Conservation (phyloP, 2,113 vertebrate genomes). For the Drymodes brunneopygia region DNA sequence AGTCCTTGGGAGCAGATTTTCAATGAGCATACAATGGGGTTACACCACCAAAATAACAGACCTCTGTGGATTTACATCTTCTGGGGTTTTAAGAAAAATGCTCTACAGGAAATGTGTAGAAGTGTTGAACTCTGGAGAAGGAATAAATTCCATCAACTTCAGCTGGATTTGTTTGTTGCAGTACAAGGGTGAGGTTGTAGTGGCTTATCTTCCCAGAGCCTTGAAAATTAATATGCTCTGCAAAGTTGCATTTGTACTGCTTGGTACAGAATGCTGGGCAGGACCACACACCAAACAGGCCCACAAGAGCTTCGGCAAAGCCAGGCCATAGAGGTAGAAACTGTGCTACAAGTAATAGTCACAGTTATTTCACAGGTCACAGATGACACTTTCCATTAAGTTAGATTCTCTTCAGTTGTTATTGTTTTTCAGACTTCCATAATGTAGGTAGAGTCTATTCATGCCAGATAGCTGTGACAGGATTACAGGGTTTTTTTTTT, state of each 20-base stretch:
- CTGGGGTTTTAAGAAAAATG: not conserved
- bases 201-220: not conserved
- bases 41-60: not conserved
- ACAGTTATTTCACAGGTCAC: not conserved
- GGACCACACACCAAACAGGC: rapidly evolving
- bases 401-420: not conserved
- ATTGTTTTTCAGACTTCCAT: not conserved
- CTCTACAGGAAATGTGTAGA: not conserved
- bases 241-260: not conserved
- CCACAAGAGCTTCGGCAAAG: not conserved
- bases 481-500: not conserved
- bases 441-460: not conserved
- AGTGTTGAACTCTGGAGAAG: not conserved
- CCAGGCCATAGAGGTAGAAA: not conserved
- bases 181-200: not conserved
- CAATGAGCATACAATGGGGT: not conserved
- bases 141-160: not conserved
- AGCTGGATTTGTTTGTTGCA: rapidly evolving
- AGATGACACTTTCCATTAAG: not conserved
- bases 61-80: not conserved
- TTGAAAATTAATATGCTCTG: not conserved
- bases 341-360: not conserved
- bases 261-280: not conserved
- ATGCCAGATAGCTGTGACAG: not conserved
- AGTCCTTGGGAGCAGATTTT: not conserved